Conservation (phyloP, 1,140 invertebrate genomes). For the Heliothis subflexa region DNA sequence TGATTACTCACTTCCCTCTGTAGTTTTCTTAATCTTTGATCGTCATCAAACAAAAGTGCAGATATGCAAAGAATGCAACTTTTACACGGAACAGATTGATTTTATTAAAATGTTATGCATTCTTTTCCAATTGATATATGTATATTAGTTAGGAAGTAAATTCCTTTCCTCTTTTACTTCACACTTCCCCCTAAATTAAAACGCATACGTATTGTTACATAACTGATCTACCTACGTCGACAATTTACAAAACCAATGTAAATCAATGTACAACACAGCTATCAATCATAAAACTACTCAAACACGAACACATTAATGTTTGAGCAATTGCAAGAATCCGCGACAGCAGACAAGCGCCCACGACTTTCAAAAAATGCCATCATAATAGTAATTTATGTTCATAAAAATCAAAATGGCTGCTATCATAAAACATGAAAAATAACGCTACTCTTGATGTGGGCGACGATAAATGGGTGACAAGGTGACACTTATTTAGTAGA, state of each 20-base stretch:
- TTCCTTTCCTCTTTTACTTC: no score
- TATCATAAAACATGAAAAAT: conserved; percentile 44
- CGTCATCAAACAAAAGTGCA: no score
- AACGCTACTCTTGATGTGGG: conserved; percentile 31
- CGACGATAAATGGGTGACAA: conserved; percentile 25
- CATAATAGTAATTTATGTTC: conserved; percentile 42
- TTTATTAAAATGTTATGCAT: no score
- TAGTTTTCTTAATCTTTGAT: no score
- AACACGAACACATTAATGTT: conserved; percentile 10
- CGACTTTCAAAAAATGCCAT: conserved; percentile 27
- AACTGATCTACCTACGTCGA: no score
- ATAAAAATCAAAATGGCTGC: conserved; percentile 28
- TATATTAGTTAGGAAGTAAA: no score
- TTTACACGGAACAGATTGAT: no score
- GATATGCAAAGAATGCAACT: no score
- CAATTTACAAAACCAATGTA: neutral
- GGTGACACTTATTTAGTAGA: conserved; percentile 24
- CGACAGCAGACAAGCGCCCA: neutral
- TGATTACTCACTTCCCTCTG: no score
- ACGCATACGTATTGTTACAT: no score
- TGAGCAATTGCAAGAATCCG: conserved; percentile 9
- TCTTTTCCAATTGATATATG: no score
- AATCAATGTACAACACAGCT: neutral
- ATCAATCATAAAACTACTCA: conserved; percentile 10
- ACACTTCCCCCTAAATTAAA: no score